Evolutionary conservation across 2,888 invertebrate genomes (phyloP).

Genomic region (Cetonia aurata): DNA sequence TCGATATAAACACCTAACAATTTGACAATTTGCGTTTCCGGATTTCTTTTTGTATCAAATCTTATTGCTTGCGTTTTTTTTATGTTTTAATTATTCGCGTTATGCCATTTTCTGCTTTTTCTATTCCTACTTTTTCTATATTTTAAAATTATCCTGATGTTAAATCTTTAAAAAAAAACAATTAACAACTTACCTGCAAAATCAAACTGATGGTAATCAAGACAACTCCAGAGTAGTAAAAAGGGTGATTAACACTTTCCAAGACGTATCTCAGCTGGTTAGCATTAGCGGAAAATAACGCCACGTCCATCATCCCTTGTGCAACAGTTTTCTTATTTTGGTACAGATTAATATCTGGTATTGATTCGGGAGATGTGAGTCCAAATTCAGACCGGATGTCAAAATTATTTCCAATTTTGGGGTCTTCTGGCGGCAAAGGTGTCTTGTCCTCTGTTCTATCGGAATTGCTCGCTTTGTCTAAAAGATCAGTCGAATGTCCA

Average conservation of each 20-base stretch:
- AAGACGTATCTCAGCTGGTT: conserved; percentile 89
- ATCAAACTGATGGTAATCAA: conserved; percentile 83
- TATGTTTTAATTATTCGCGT: too few relatives aligned
- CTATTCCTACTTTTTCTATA: too few relatives aligned
- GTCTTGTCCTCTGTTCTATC: background rate
- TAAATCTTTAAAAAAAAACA: too few relatives aligned
- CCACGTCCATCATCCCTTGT: conserved; percentile 94
- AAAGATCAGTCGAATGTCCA: conserved; percentile 3
- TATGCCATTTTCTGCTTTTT: too few relatives aligned
- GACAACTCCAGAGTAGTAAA: conserved; percentile 80
- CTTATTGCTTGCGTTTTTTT: too few relatives aligned
- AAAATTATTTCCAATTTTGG: background rate
- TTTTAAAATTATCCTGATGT: too few relatives aligned
- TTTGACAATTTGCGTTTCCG: background rate
- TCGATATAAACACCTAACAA: too few relatives aligned
- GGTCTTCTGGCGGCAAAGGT: too few relatives aligned
- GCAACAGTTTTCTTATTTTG: conserved; percentile 92
- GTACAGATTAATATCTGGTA: conserved; percentile 86
- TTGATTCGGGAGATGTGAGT: conserved; percentile 51
- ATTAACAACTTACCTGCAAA: conserved; percentile 74
- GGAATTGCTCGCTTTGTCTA: conserved; percentile 4
- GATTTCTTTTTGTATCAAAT: background rate
- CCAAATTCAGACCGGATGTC: conserved; percentile 24
- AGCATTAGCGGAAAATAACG: conserved; percentile 88
- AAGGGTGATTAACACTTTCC: conserved; percentile 79